Base-by-base conservation (phyloP, 2,113 vertebrate species). In the Recurvirostra avosetta region DNA sequence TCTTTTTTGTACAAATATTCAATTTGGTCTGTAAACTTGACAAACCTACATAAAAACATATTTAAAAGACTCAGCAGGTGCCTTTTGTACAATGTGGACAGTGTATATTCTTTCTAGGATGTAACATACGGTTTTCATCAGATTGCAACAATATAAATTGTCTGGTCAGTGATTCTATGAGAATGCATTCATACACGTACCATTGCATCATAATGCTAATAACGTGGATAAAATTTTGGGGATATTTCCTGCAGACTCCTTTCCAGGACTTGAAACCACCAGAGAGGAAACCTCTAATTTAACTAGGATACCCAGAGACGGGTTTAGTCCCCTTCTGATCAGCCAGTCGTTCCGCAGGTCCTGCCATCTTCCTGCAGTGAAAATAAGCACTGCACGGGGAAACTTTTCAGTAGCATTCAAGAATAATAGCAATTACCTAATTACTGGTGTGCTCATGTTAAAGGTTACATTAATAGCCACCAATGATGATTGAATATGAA, bases 11-110 rank as follows among this genome's bases (percentile, higher is more conserved):
- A 19, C 66, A 73, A 88, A 76, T 79, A 50, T 59, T 92, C 80
- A 87, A 38, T 93, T 92, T 80, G 76, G 53, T 63, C 70, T 86
- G 63, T 67, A 85, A 77, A 81, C 47, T 71, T 90, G 82, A 90
- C 81, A 82, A 84, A 80, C 68, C 68, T 76, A 41, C 20, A 38
- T 45, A 74, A 83, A 83, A 92, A 75, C 58, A 56, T 52, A 80
- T 79, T 79, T 61, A 56, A 90, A 70, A 89, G 71, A 83, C 76
- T 95, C 76, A 70, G 70, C 86, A 94, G 80, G 67, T 92, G 67
- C 58, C 67, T 92, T 65, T 75, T 75, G 23, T 67, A 61, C 41
- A 45, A 34, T 1, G 8, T 62, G 82, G 86, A 58, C 82, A 87
- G 55, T 5, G 14, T 71, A 29, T 71, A 29, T 71, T 56, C 73